Evolutionary conservation across 2,797 vertebrate genomes (phyloP), one percentile per base, ranked within the genome.

Genomic region (Ctenochaetus hawaiiensis): DNA sequence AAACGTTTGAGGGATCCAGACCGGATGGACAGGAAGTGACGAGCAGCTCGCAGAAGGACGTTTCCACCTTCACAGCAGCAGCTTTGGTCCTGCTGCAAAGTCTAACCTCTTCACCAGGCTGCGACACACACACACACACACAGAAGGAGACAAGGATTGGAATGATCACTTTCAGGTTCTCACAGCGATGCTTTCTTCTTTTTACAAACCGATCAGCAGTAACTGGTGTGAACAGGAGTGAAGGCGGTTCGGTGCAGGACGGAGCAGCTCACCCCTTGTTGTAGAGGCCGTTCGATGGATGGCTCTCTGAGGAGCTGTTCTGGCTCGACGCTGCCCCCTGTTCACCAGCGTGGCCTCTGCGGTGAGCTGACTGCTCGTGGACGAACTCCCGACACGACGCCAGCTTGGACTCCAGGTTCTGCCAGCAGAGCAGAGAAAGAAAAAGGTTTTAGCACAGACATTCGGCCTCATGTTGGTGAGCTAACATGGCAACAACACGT

Each of bases 381-480:
- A 95, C 85, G 93, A 96, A 97, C 48, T 97, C 97, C 68, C 96
- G 95, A 86, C 97, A 99, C 1, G 96, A 98, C 0, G 97, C 97
- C 58, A 99, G 94, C 83, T 99, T 98, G n/a, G 97, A 98, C 84
- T 99, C 98, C 83, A 99, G 90, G 7, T 97, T 98, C 98, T 99
- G 69, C 5, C 0, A 34, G 45, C 17, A n/a, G 13, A 0, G 13
- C 59, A 37, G 43, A 2, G 20, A 7, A 20, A 0, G 20, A 17
- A 18, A 39, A 5, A 39, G 10, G 39, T 39, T 39, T 8, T 10
- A 8, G 8, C 34, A 0, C 6, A 39, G 60, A 61, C 16, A 22
- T 2, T 62, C 8, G 20, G n/a, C 51, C 20, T 63, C 34, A 69
- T 13, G 12, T 5, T 13, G 43, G 12, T 44, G 43, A 8, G 39